Base-by-base conservation (phyloP, 2,888 invertebrate species). In the Dione juno region DNA sequence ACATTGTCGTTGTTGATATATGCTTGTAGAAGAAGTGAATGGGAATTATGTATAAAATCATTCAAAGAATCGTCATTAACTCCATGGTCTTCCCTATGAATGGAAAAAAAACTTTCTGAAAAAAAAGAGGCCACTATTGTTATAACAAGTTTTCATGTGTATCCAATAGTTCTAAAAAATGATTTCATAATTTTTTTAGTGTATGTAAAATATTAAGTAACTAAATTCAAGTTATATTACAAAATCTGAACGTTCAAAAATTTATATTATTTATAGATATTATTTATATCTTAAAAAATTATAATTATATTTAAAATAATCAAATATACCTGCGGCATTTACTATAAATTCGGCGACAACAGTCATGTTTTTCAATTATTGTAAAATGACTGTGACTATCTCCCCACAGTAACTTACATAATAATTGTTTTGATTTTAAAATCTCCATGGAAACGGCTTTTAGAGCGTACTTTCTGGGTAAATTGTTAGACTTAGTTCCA, bases 21-120 rank as follows among this genome's bases (percentile, higher is more conserved):
- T 50, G 81, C 81, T 80, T 92, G 92, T 61, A 93, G 77, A 58
- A 89, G 74, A 13, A 90, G 75, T 70, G 80, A 82, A 78, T 90
- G 89, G 66, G 92, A 80, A 75, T 88, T 88, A 73, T 88, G 86
- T 65, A 92, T 83, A 68, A 93, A 93, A 72, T 92, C 88, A 66
- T 83, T 78, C 40, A 93, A 74, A 9, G 81, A 80, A 71, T 88
- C 86, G 72, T 88, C 88, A 43, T 86, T 81, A 74, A 81, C 80
- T 10, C 78, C 80, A 75, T 88, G 61, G 50, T 78, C 77, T 50
- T 87, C 72, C 50, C 82, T 78, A 16, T 79, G 71, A 70, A 77
- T 78, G 61, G 83, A 82, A 75, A 83, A 89, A 76, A 85, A 89
- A 52, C 83, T 80, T 75, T 88, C 93, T 93, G 83, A 73, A 89